These are phyloP conservation scores for Orthosia incerta DNA, from an alignment of 2,888 invertebrate species.

Conservation along the genomic window DNA sequence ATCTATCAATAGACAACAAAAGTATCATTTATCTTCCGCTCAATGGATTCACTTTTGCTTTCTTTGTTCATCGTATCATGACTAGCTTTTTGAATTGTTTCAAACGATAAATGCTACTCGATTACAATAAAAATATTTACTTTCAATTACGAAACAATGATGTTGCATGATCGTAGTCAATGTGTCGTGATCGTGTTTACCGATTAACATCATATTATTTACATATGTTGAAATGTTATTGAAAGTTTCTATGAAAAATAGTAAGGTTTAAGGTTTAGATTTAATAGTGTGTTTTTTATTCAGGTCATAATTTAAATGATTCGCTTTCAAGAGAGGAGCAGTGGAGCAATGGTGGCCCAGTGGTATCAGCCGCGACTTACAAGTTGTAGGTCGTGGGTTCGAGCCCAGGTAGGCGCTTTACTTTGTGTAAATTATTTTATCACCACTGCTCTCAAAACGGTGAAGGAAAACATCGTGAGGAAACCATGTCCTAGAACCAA, in stretches of 20 bases:
- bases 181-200: conserved; percentile 20
- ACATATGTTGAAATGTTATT: conserved; percentile 22
- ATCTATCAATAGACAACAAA: conserved; percentile 59
- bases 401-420: too few relatives aligned
- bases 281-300: not conserved
- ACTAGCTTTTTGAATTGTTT: conserved; percentile 74
- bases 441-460: too few relatives aligned
- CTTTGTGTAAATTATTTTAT: too few relatives aligned
- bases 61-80: conserved; percentile 73
- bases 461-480: too few relatives aligned
- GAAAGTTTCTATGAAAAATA: not conserved
- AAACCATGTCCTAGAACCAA: too few relatives aligned
- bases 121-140: conserved; percentile 71
- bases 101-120: conserved; percentile 71
- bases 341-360: too few relatives aligned
- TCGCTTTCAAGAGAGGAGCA: too few relatives aligned
- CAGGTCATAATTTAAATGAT: not conserved
- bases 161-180: conserved; percentile 50
- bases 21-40: conserved; percentile 60
- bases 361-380: too few relatives aligned
- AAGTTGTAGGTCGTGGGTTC: too few relatives aligned
- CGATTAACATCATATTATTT: conserved; percentile 24
- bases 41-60: conserved; percentile 66
- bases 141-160: conserved; percentile 75
- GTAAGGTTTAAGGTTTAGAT: not conserved